phyloP scores from a whole-genome alignment of 2,113 vertebrate species.

The Sebastes schlegelii region DNA sequence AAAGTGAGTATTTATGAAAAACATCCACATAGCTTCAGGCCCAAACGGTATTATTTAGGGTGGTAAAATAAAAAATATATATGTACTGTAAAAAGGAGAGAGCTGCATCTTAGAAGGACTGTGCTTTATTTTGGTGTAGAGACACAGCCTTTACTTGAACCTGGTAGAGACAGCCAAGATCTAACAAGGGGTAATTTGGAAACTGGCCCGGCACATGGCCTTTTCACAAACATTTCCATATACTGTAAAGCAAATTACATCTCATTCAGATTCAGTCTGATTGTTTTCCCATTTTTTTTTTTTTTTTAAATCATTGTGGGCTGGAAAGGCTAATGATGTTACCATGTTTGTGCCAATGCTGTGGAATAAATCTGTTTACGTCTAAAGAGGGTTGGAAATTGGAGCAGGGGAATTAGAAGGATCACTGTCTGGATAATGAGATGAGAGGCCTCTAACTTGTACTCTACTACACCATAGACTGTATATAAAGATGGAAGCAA shows the following conservation, averaged over 20 bases:
- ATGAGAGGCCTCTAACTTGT: not conserved
- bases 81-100: not conserved
- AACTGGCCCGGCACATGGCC: not conserved
- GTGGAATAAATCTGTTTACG: not conserved
- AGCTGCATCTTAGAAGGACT: not conserved
- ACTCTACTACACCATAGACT: too few relatives aligned
- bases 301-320: not conserved
- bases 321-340: not conserved
- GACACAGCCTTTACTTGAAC: not conserved
- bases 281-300: not conserved
- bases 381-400: not conserved
- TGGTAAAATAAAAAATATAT: constrained; percentile 6
- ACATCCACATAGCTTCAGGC: constrained; percentile 35
- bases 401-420: constrained; percentile 1
- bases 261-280: constrained; percentile 3
- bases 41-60: constrained; percentile 4
- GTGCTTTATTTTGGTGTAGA: not conserved
- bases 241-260: constrained; percentile 19
- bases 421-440: not conserved
- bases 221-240: constrained; percentile 3
- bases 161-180: not conserved
- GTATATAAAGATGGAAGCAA: too few relatives aligned
- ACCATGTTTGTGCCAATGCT: not conserved
- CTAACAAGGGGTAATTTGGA: constrained; percentile 3
- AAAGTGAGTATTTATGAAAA: constrained; percentile 46